These are phyloP conservation scores for Hydrozoanthus gracilis DNA, from an alignment of 92 coral and sea anemone genomes.

Conservation along the genomic window DNA sequence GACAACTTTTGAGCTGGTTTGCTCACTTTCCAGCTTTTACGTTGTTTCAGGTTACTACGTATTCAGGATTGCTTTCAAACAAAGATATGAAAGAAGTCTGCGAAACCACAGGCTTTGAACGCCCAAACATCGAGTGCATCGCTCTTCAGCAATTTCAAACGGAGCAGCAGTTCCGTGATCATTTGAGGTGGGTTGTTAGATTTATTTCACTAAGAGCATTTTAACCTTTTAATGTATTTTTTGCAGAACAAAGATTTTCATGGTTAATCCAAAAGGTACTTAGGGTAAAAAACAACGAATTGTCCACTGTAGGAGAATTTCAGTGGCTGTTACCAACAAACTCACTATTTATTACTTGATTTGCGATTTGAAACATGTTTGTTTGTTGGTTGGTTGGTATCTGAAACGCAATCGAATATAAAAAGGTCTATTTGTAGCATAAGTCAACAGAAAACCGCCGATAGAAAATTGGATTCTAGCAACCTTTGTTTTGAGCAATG, in stretches of 20 bases:
- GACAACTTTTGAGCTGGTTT: neutral
- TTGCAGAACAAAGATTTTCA: constrained; percentile 32
- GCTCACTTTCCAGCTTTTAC: neutral
- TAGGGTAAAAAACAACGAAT: no score
- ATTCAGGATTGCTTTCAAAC: constrained; percentile 76
- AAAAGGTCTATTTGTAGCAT: no score
- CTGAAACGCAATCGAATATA: no score
- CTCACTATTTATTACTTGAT: no score
- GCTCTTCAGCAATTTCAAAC: constrained; percentile 73
- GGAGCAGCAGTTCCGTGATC: constrained; percentile 70
- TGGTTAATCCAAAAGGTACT: no score
- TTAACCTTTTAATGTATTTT: neutral
- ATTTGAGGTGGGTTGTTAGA: constrained; percentile 44
- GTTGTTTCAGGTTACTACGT: constrained; percentile 75
- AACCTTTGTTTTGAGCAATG: no score
- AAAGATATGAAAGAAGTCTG: constrained; percentile 29
- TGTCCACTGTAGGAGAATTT: no score
- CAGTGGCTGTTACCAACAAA: no score
- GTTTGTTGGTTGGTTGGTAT: no score
- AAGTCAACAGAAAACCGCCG: no score
- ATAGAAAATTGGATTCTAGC: no score
- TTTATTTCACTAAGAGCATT: neutral
- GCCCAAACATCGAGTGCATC: constrained; percentile 61
- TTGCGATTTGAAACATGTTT: no score
- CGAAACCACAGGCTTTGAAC: constrained; percentile 50